Conservation (phyloP, 2,113 vertebrate species). For the Trematocara zebra region DNA sequence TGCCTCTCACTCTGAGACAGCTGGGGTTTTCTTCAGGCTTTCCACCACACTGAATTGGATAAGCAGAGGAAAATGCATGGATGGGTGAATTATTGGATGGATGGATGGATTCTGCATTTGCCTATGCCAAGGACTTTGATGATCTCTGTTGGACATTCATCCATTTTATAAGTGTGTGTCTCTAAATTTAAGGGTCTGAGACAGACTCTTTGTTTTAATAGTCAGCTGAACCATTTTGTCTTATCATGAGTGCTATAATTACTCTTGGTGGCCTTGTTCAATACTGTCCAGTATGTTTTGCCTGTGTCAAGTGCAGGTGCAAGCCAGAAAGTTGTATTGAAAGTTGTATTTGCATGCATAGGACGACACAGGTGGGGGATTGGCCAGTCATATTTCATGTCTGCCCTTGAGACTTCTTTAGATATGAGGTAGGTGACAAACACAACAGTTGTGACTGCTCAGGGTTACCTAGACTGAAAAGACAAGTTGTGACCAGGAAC, state of each 20-base stretch:
- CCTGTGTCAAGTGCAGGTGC: not conserved
- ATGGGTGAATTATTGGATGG: not conserved
- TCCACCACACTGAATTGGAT: not conserved
- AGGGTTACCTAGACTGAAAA: conserved; percentile 10
- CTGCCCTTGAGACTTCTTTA: not conserved
- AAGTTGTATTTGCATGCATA: not conserved
- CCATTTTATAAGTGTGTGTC: not conserved
- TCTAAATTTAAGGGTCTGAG: not conserved
- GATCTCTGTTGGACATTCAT: not conserved
- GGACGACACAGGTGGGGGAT: not conserved
- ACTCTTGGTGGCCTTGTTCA: not conserved
- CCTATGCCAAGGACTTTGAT: not conserved
- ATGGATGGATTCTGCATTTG: not conserved
- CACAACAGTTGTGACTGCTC: not conserved
- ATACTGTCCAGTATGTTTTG: not conserved
- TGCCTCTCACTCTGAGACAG: not conserved
- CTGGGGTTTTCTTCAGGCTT: not conserved
- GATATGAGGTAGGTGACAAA: not conserved
- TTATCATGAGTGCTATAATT: not conserved
- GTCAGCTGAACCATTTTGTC: not conserved
- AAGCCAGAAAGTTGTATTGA: not conserved
- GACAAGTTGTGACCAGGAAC: conserved; percentile 33
- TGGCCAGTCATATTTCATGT: not conserved
- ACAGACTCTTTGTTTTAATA: not conserved
- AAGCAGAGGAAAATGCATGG: not conserved